Percentiles rank a stretch among this genome's conserved stretches.
These are phyloP conservation scores for Corydoras sp. DNA, from an alignment of 2,113 vertebrate genomes.

Conservation along the genomic window DNA sequence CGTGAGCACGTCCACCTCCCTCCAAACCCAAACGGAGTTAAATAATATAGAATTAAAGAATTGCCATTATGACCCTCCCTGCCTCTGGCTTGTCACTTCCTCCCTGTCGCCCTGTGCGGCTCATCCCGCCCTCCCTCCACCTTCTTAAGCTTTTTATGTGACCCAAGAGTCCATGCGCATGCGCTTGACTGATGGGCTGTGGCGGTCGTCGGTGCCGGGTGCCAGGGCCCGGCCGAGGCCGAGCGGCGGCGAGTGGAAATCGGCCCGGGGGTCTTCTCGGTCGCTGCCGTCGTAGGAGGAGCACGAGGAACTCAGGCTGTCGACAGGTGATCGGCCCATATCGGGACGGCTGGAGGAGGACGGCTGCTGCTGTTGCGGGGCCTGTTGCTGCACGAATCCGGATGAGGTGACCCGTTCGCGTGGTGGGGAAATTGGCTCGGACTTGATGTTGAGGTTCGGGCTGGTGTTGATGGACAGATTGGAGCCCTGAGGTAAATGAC, in stretches of 20 bases:
- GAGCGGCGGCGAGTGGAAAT: constrained; percentile 82
- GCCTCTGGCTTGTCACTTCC: constrained; percentile 42
- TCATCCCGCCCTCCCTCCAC: constrained; percentile 1
- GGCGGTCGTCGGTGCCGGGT: constrained; percentile 73
- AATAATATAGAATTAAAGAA: constrained; percentile 45
- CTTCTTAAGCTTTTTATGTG: constrained; percentile 71
- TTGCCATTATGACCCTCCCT: constrained; percentile 51
- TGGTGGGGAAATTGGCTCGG: constrained; percentile 94
- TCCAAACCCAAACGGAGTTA: constrained; percentile 60
- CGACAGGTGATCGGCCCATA: constrained; percentile 89
- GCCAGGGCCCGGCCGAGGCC: constrained; percentile 77
- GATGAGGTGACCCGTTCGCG: constrained; percentile 88
- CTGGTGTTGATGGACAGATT: constrained; percentile 92
- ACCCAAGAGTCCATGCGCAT: constrained; percentile 98
- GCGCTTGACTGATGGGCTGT: constrained; percentile 92
- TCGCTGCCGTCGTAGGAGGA: constrained; percentile 96
- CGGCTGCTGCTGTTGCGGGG: constrained; percentile 53
- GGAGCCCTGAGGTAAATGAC: constrained; percentile 95
- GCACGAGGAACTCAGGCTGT: constrained; percentile 98
- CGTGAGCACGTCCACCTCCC: constrained; percentile 51
- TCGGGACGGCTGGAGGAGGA: constrained; percentile 79
- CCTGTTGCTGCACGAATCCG: constrained; percentile 73
- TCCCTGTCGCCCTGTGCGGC: constrained; percentile 41
- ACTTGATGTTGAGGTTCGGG: constrained; percentile 95
- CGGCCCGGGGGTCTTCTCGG: constrained; percentile 83